Evolutionary conservation across 1,140 invertebrate species (phyloP), one percentile per base, ranked within the genome.

Genomic region (Trichomalopsis sarcophagae): DNA sequence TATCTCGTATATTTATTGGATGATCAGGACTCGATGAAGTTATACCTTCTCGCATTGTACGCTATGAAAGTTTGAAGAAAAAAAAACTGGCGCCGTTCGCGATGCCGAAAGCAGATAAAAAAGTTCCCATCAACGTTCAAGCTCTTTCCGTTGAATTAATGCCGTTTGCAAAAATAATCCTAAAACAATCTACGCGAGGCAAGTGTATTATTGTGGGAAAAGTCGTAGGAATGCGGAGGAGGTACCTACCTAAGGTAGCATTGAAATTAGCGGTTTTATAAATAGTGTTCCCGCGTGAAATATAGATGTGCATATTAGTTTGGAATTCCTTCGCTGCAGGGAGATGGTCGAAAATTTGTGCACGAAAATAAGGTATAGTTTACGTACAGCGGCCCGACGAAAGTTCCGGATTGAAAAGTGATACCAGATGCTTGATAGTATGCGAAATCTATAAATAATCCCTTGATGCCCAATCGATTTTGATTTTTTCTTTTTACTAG

Each of bases 251-350:
- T 62, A 62, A 62, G 17, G 55, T 62, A 21, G 55, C 55, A 62
- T 62, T 62, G 55, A 62, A 62, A 62, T 62, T 62, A 62, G 55
- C 55, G 55, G 17, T 62, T 62, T 62, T 62, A 62, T 62, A 62
- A 62, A 62, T 62, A 62, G n/a, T 62, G 55, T 17, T 62, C 3
- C 5, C 5, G 55, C 55, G 55, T 13, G 55, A 44, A 9, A 21
- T 5, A n/a, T 55, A 14, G 3, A 17, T 55, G 55, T n/a, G 21
- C 21, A 62, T 62, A 62, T 62, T 62, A 62, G 55, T 21, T 62
- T n/a, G 21, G 17, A 62, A 62, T 62, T 62, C 55, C 55, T n/a
- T n/a, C 55, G 21, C 5, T 62, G 55, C 7, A 5, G 17, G 55
- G 21, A 7, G 55, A n/a, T 21, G 14, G 21, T 5, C 55, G 55